Evolutionary conservation across 37 sponge, comb jelly and placozoan species (phyloP), one percentile per base, ranked within the genome.

Genomic region (Axinella damicornis): DNA sequence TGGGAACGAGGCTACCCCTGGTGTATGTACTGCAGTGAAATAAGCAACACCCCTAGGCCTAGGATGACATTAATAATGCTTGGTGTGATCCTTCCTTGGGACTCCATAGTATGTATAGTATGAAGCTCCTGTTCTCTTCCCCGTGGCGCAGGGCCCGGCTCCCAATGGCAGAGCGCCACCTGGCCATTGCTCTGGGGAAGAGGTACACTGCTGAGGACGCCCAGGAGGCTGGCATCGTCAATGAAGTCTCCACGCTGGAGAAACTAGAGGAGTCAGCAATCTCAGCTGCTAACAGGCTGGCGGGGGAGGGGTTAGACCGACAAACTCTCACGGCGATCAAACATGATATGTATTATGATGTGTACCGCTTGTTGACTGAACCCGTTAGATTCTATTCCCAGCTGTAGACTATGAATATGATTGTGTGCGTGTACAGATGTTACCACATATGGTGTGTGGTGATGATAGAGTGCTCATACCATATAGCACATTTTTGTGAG

Each of bases 131-230:
- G 46, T 46, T 46, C 24, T 22, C 35, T 1, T 69, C 19, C 41
- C 13, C 6, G 13, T 55, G n/a, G n/a, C n/a, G 31, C 62, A 86
- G 88, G 52, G 65, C 88, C 30, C 71, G 66, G 31, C 38, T 92
- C 1, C 91, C 91, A 25, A 82, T 59, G 25, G 20, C 46, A 0
- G 82, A 81, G 70, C 70, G 64, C 21, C 59, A 67, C 24, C n/a
- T 28, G 27, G 65, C 66, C 46, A 54, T 79, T 18, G 77, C 81
- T 13, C 74, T 87, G 56, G 92, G 92, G 19, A 76, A 53, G 36
- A 55, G 84, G 25, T 92, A 88, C 60, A 92, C 88, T 30, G 88
- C 73, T 36, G 79, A 87, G 64, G 92, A 92, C 24, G 92, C 88
- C 15, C 27, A 56, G 46, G 74, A 52, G 2, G 74, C 66, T 35